These are phyloP conservation scores for Lasiurus cinereus DNA, from an alignment of 2,113 vertebrate genomes.

Conservation along the genomic window DNA sequence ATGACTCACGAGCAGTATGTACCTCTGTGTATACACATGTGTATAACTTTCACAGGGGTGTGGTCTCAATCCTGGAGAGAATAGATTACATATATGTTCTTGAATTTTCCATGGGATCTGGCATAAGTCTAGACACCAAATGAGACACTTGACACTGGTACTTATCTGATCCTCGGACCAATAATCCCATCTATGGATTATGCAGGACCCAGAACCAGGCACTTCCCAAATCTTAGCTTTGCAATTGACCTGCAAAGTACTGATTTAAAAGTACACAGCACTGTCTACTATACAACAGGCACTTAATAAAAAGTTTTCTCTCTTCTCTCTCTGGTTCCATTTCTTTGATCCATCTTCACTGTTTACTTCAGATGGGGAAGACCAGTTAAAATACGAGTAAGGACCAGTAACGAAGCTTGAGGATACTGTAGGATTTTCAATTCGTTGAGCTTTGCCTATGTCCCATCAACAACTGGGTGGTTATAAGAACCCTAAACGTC, in stretches of 20 bases:
- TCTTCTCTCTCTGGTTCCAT: slow-evolving; percentile 12
- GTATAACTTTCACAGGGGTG: not conserved
- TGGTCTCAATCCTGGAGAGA: not conserved
- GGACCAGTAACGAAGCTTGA: not conserved
- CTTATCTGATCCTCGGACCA: not conserved
- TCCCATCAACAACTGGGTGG: not conserved
- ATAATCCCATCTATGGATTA: not conserved
- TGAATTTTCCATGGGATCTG: not conserved
- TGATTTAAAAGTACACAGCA: not conserved
- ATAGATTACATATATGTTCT: not conserved
- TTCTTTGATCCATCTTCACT: not conserved
- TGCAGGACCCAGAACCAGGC: not conserved
- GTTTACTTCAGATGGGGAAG: not conserved
- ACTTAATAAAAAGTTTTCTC: not conserved
- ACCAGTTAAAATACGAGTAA: not conserved
- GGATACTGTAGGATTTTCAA: not conserved
- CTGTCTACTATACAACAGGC: not conserved
- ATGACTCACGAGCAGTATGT: no score
- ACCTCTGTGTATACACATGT: no score
- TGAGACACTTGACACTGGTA: not conserved
- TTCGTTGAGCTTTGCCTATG: not conserved
- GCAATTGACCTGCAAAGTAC: not conserved
- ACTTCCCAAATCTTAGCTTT: not conserved
- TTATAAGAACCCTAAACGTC: not conserved
- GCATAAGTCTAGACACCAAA: not conserved